Conservation (phyloP, 2,113 vertebrate species). For the Lepus americanus region DNA sequence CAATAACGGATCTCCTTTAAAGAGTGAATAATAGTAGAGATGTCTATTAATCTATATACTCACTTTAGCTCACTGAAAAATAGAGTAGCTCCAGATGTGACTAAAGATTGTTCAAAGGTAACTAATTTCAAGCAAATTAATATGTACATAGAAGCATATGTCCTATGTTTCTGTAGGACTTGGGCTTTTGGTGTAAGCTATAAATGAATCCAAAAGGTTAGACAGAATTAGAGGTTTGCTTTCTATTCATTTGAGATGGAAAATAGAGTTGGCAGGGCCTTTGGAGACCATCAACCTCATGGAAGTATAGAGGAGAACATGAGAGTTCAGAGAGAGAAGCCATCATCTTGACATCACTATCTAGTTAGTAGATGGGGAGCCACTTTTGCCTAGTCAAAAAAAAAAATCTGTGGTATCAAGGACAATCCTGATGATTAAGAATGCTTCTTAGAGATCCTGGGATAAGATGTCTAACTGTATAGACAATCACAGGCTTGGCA, state of each 20-base stretch:
- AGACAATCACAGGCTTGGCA: neutral
- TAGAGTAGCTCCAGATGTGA: slow-evolving; percentile 13
- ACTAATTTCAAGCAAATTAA: slow-evolving; percentile 37
- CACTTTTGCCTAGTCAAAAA: slow-evolving; percentile 30
- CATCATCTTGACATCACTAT: slow-evolving; percentile 38
- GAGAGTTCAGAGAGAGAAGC: neutral
- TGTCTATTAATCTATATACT: slow-evolving; percentile 28
- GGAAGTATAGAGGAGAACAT: neutral
- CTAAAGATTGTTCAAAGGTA: slow-evolving; percentile 33
- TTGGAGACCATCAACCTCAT: neutral
- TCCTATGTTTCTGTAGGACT: no score
- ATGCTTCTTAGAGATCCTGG: slow-evolving; percentile 16
- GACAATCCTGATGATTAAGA: neutral
- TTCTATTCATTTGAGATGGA: no score
- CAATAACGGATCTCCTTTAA: slow-evolving; percentile 49
- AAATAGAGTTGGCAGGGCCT: slow-evolving; percentile 11
- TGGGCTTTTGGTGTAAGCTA: no score
- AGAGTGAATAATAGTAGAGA: neutral
- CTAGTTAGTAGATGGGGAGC: slow-evolving; percentile 32
- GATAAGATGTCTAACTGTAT: neutral
- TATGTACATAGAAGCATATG: neutral
- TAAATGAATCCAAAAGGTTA: no score
- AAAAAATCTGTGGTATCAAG: slow-evolving; percentile 20
- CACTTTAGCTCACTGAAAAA: slow-evolving; percentile 39
- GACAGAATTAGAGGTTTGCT: no score